Conservation (phyloP, 1,140 invertebrate genomes). For the Dendrolimus kikuchii region DNA sequence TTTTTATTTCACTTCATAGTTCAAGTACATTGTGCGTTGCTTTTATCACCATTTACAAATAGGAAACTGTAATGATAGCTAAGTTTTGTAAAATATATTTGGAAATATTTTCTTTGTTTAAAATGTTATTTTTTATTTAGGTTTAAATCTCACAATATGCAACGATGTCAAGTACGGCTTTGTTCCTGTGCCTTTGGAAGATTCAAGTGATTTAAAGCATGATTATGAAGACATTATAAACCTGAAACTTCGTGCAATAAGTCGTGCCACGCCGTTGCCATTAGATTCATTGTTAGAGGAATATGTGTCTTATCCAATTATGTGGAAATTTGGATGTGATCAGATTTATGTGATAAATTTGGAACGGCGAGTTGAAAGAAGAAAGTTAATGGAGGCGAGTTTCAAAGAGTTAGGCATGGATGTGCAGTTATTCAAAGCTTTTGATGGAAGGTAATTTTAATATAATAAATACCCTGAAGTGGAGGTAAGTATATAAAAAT, state of each 20-base stretch:
- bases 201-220: constrained; percentile 75
- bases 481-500: too few species aligned
- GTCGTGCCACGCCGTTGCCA: constrained; percentile 44
- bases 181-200: constrained; percentile 86
- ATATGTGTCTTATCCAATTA: constrained; percentile 70
- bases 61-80: too few species aligned
- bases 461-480: too few species aligned
- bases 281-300: constrained; percentile 46
- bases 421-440: constrained; percentile 82
- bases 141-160: constrained; percentile 82
- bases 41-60: too few species aligned
- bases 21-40: too few species aligned
- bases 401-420: constrained; percentile 88
- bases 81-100: too few species aligned
- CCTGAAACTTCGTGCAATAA: constrained; percentile 75
- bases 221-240: constrained; percentile 85
- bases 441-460: constrained; percentile 88
- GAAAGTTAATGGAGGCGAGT: constrained; percentile 82
- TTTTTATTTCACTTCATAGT: too few species aligned
- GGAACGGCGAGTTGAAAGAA: constrained; percentile 83
- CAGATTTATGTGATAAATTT: constrained; percentile 95
- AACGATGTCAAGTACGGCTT: constrained; percentile 90
- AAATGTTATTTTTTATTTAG: constrained; percentile 39
- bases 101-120: neutral
- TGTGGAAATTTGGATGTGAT: constrained; percentile 79